phyloP scores from a whole-genome alignment of 92 coral and sea anemone species.

The Palythoa grandiflora region DNA sequence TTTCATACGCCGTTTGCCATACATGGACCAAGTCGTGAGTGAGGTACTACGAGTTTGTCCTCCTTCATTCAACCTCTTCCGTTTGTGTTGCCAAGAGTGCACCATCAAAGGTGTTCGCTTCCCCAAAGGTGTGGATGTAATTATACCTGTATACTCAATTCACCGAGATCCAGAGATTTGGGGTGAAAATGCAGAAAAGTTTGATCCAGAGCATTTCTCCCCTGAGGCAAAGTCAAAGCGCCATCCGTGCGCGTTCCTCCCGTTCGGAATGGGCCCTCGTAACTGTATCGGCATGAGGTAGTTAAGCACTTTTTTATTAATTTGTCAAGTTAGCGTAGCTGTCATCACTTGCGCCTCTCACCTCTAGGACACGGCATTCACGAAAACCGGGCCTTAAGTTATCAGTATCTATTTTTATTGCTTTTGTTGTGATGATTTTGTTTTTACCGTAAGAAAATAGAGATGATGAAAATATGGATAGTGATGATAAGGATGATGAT shows the following conservation, averaged over 20 bases:
- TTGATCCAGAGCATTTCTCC: constrained; percentile 75
- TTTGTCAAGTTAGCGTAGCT: too few species aligned
- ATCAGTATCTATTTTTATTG: too few species aligned
- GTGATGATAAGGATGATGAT: too few species aligned
- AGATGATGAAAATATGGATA: too few species aligned
- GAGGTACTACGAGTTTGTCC: constrained; percentile 66
- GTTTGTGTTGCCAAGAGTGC: constrained; percentile 57
- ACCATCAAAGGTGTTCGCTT: constrained; percentile 57
- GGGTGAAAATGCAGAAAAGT: constrained; percentile 57
- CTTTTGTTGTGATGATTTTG: too few species aligned
- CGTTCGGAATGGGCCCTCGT: constrained; percentile 76
- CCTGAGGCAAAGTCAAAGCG: constrained; percentile 68
- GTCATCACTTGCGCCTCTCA: too few species aligned
- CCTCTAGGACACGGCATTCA: too few species aligned
- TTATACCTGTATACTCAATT: constrained; percentile 55
- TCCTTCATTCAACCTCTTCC: constrained; percentile 48
- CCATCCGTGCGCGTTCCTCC: constrained; percentile 60
- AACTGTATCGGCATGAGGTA: constrained; percentile 69
- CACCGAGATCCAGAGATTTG: constrained; percentile 76
- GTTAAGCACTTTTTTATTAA: constrained; percentile 27
- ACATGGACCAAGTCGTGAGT: constrained; percentile 66
- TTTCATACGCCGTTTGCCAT: constrained; percentile 37
- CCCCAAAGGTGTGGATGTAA: constrained; percentile 61
- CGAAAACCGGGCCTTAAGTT: too few species aligned
- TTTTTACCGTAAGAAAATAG: too few species aligned